Base-by-base conservation (phyloP, 2,113 vertebrate species). In the Todiramphus saurophagus region DNA sequence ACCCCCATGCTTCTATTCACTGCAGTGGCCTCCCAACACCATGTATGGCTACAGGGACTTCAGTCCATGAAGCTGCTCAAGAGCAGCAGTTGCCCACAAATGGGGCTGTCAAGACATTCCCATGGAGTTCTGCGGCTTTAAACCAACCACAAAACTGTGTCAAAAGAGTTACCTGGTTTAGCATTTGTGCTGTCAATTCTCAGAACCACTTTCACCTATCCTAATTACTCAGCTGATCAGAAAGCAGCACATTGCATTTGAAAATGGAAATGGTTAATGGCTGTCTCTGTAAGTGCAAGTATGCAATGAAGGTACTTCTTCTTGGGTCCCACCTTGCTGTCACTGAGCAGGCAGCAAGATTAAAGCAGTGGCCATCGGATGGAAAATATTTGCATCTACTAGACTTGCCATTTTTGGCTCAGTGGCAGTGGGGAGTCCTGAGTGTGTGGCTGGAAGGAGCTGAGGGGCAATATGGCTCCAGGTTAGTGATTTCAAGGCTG, bases 311-410 rank as follows among this genome's bases (percentile, higher is more conserved):
- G 28, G 21, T 33, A 11, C 67, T 39, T 48, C 35, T 39, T 67
- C 72, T 63, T 8, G 41, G 24, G 25, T 27, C 24, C 24, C 46
- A 53, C 13, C 5, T 1, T 53, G 24, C 63, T 50, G 58, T 59
- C 74, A 37, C 16, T 5, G 30, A 53, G 35, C 12, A 41, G 46
- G 76, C 51, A 59, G 37, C 4, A 50, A 46, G 33, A 53, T 18
- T 21, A 16, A 59, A 43, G 0, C 0, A 51, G 33, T 20, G 48
- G n/a, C 25, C 53, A 33, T 20, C 14, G 39, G 35, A 68, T 60
- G 33, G 33, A 16, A 44, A 13, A 62, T 16, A 3, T 4, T 4
- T 16, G 2, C 48, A 41, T 24, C 7, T 4, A 20, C 48, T 2
- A 27, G 33, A 59, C 25, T 11, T 30, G 39, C 24, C 4, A 2